Conservation (phyloP, 2,797 vertebrate species). For the Hemitrygon akajei region DNA sequence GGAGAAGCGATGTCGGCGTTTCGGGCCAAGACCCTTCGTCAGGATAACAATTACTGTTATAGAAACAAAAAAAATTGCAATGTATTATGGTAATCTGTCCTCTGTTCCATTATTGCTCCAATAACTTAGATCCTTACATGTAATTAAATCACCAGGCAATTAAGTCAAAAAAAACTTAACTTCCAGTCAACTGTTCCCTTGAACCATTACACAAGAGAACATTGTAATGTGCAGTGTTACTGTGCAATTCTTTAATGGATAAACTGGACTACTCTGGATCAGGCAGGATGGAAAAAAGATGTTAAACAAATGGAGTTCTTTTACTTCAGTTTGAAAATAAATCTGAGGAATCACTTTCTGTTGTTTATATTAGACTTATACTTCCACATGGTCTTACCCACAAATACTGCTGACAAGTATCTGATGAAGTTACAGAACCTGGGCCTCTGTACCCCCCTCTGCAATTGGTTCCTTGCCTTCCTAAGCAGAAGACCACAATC, state of each 20-base stretch:
- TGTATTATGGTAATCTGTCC: conserved; percentile 11
- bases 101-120: conserved; percentile 21
- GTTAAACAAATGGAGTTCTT: conserved; percentile 38
- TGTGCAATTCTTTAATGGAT: conserved; percentile 36
- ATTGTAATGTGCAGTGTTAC: conserved; percentile 30
- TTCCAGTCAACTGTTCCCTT: conserved; percentile 10
- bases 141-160: conserved; percentile 1
- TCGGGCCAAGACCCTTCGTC: no score
- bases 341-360: conserved; percentile 41
- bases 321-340: conserved; percentile 14
- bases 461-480: no score
- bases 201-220: conserved; percentile 32
- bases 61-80: background rate
- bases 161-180: conserved; percentile 21
- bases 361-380: conserved; percentile 41
- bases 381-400: conserved; percentile 38
- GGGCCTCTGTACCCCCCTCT: no score
- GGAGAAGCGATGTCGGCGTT: no score
- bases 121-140: conserved; percentile 3
- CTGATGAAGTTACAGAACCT: background rate
- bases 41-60: background rate
- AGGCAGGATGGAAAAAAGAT: conserved; percentile 11
- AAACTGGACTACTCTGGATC: conserved; percentile 37
- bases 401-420: conserved; percentile 43
- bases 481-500: no score